These are phyloP conservation scores for Philaenus spumarius DNA, from an alignment of 1,140 invertebrate species.

Conservation along the genomic window DNA sequence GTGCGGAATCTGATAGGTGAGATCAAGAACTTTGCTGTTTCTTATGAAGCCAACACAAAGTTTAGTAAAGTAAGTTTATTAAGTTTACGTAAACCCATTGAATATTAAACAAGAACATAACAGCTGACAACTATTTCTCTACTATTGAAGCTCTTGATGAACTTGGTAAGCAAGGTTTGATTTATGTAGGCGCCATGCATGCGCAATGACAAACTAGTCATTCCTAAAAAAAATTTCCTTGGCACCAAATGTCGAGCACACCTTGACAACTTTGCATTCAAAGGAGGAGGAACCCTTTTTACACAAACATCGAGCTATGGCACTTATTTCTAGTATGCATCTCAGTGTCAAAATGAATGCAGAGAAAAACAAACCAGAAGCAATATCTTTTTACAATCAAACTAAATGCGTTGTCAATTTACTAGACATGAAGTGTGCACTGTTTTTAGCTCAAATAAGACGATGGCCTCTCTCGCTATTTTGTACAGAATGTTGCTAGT, in stretches of 20 bases:
- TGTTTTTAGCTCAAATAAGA: too few species aligned
- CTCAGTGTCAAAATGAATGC: slow-evolving; percentile 17
- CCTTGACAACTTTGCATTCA: slow-evolving; percentile 25
- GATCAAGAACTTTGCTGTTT: slow-evolving; percentile 21
- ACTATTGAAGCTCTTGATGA: slow-evolving; percentile 32
- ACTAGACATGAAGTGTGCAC: slow-evolving; percentile 13
- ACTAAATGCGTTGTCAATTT: slow-evolving; percentile 11
- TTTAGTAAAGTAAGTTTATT: slow-evolving; percentile 30
- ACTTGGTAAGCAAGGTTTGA: slow-evolving; percentile 26
- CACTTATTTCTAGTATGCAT: slow-evolving; percentile 32
- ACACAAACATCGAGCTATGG: slow-evolving; percentile 28
- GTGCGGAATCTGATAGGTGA: background rate
- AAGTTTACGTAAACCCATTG: slow-evolving; percentile 31
- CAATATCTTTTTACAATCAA: slow-evolving; percentile 8
- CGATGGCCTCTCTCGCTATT: slow-evolving; percentile 35
- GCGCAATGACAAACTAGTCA: slow-evolving; percentile 38
- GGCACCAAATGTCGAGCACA: background rate
- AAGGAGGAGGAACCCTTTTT: slow-evolving; percentile 30
- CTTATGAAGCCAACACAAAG: slow-evolving; percentile 30
- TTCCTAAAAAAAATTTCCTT: slow-evolving; percentile 31
- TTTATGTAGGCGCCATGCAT: slow-evolving; percentile 21
- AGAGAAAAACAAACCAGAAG: slow-evolving; percentile 29
- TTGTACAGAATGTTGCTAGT: slow-evolving; percentile 28
- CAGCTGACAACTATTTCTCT: slow-evolving; percentile 38
- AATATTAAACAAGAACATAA: slow-evolving; percentile 32